Evolutionary conservation across 2,797 vertebrate species (phyloP).

Genomic region (Karalla daura): DNA sequence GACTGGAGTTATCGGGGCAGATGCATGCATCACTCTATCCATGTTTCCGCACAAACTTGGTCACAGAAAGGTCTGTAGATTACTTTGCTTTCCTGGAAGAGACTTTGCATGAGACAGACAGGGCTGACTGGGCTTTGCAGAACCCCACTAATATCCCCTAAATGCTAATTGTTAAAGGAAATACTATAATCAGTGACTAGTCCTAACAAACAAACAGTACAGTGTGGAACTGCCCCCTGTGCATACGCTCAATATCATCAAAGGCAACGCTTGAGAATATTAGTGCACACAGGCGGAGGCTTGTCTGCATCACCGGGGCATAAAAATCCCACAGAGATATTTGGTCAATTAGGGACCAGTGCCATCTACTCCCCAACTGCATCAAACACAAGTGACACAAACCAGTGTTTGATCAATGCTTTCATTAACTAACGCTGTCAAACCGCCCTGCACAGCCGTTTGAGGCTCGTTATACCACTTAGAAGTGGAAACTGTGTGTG

Average conservation of each 20-base stretch:
- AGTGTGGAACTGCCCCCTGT: neutral
- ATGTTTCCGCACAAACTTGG: no score
- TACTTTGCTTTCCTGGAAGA: no score
- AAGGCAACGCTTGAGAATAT: neutral
- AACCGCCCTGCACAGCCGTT: slow-evolving; percentile 7
- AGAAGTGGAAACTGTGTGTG: neutral
- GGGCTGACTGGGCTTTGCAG: neutral
- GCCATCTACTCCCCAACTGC: neutral
- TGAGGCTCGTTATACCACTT: slow-evolving; percentile 1
- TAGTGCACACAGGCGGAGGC: neutral
- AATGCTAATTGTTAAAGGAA: neutral
- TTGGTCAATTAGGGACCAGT: slow-evolving; percentile 17
- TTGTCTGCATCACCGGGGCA: no score
- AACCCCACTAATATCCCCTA: neutral
- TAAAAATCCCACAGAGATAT: neutral
- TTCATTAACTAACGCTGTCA: slow-evolving; percentile 36
- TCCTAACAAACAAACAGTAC: no score
- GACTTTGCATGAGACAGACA: no score
- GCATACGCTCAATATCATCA: neutral
- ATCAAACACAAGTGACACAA: slow-evolving; percentile 5
- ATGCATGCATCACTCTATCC: no score
- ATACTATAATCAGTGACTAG: no score
- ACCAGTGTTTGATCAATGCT: slow-evolving; percentile 37
- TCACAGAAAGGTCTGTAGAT: no score
- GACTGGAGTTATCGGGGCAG: no score